Evolutionary conservation across 2,888 invertebrate genomes (phyloP), one percentile per base, ranked within the genome.

Genomic region (Encarsia formosa): DNA sequence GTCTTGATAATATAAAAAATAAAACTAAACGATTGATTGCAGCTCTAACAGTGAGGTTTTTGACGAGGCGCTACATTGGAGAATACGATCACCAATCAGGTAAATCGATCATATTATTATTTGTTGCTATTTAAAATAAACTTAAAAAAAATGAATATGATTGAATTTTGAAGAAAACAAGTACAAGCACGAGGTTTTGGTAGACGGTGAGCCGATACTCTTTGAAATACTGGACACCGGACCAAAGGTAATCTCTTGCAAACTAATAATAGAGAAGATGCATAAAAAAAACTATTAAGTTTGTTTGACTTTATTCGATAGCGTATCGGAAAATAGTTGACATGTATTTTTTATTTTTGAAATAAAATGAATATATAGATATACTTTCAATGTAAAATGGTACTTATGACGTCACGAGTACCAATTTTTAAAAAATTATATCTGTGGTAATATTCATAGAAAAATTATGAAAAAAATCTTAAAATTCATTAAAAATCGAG

Each of bases 11-110:
- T n/a, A n/a, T n/a, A n/a, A n/a, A n/a, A 3, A 31, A 11, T 6
- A 31, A 31, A n/a, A 3, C 6, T 65, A 8, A 24, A 19, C 15
- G 16, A 3, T 46, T n/a, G 49, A 61, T 80, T 80, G 53, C 80
- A 89, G 88, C 88, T 4, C 75, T 92, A 65, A 88, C 91, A 19
- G 94, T 95, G 51, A 82, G 94, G 56, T 95, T 93, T 73, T 79
- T 95, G 56, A 94, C 94, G n/a, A 88, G 88, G 69, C 80, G 94
- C 51, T 95, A 91, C 75, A 95, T 95, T 58, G 93, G 94, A 41
- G 94, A 95, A 77, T 95, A 95, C 76, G 93, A 93, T 73, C 91
- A 93, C 73, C 91, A 92, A 75, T 86, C 88, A 80, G 92, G 92
- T 91, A 77, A 77, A 75, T 6, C n/a, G n/a, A n/a, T n/a, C n/a